Base-by-base conservation (phyloP, 2,113 vertebrate species). In the Zingel zingel region DNA sequence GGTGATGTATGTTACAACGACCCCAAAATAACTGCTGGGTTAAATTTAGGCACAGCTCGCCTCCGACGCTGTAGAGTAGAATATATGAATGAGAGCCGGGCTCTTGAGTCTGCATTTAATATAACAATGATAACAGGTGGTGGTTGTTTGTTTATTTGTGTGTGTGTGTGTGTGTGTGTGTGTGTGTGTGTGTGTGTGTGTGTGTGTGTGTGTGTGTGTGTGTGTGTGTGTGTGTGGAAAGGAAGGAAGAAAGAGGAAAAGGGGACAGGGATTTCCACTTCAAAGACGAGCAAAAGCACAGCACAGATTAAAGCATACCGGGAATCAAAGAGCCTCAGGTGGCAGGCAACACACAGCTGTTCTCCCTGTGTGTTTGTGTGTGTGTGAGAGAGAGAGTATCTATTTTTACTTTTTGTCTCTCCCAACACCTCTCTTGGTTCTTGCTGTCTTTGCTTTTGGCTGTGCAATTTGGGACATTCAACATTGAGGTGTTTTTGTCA, bases 271-370 rank as follows among this genome's bases (percentile, higher is more conserved):
- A 92, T 95, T 94, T 94, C 87, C 94, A 94, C 94, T 95, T 96
- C 95, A 96, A 96, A 96, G 89, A 89, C 79, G 58, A 83, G 71
- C 84, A 73, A 71, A 84, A 89, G 86, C 88, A 87, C 86, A 75
- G 85, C 78, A 18, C 86, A 95, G 95, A 95, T 96, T 96, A 96
- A 96, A 96, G 94, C 94, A 4, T 93, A 91, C 77, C 87, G 59
- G 90, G 94, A 92, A 94, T 95, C 93, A 96, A 96, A 95, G 92
- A 77, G 76, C 92, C 87, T 86, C 91, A 85, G 92, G 94, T 86
- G 88, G 91, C 45, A 43, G 70, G 84, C 90, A 90, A 89, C 91
- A 85, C 93, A 91, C 89, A 89, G 89, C 90, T 91, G 89, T 90
- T 74, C 67, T 79, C 71, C 47, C 43, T 62, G 63, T 81, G 74